Percentiles rank a stretch among this genome's conserved stretches.
Conservation (phyloP, 2,888 invertebrate genomes). For the Protonemura montana region DNA sequence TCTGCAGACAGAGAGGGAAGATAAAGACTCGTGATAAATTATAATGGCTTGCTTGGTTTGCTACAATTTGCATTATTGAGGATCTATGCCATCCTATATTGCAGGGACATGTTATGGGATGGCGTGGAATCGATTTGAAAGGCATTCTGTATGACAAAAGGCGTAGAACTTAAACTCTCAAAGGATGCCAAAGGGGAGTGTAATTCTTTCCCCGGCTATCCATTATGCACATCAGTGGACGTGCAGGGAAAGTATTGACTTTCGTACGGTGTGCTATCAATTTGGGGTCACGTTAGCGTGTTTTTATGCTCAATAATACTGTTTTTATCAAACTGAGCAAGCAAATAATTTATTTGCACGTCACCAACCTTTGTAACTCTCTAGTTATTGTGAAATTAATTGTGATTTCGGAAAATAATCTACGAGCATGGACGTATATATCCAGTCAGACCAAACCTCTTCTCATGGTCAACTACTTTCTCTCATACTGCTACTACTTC, state of each 20-base stretch:
- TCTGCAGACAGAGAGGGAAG: not conserved
- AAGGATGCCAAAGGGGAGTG: conserved; percentile 12
- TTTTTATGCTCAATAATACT: not conserved
- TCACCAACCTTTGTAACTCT: not conserved
- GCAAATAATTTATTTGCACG: not conserved
- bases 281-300: not conserved
- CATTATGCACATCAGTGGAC: conserved; percentile 20
- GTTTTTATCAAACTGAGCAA: conserved; percentile 7
- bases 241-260: conserved; percentile 27
- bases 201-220: conserved; percentile 20
- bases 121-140: conserved; percentile 27
- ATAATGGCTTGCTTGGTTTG: not conserved
- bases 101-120: not conserved
- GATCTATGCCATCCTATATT: not conserved
- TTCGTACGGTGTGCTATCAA: conserved; percentile 1
- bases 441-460: too few species aligned
- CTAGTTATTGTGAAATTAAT: not conserved
- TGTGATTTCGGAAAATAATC: too few species aligned
- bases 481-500: too few species aligned
- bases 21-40: not conserved
- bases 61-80: conserved; percentile 35
- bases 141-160: conserved; percentile 22
- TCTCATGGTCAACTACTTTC: too few species aligned
- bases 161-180: not conserved
- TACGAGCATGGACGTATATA: too few species aligned